These are phyloP conservation scores for Coptodon bakossiorum DNA, from an alignment of 2,113 vertebrate genomes.

Conservation along the genomic window DNA sequence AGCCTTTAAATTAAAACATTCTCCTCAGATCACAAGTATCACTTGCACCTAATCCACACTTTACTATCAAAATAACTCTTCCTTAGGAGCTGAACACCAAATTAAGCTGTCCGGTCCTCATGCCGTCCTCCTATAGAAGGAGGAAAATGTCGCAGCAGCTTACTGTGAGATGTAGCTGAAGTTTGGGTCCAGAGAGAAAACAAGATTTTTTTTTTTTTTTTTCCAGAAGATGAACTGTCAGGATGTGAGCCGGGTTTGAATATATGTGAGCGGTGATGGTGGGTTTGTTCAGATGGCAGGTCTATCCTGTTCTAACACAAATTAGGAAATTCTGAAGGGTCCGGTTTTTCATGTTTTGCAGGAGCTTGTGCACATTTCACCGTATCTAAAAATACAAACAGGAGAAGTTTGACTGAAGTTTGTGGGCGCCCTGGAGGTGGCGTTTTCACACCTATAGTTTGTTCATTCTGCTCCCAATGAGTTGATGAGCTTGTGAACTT, in stretches of 20 bases:
- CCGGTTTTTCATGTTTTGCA: background rate
- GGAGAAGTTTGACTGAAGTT: background rate
- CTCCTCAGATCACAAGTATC: conserved; percentile 60
- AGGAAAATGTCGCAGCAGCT: background rate
- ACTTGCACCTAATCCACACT: conserved; percentile 38
- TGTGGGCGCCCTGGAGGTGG: background rate
- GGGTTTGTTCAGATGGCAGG: background rate
- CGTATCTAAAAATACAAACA: background rate
- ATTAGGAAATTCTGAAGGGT: background rate
- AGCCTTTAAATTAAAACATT: conserved; percentile 66
- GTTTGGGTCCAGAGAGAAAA: background rate
- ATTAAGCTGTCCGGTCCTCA: conserved; percentile 11
- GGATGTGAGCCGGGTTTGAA: background rate
- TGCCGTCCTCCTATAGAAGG: background rate
- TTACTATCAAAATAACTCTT: conserved; percentile 21
- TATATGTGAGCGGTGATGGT: background rate
- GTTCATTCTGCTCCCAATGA: background rate
- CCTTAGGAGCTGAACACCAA: background rate
- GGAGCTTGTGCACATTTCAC: background rate
- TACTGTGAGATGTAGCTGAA: background rate
- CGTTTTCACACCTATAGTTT: background rate
- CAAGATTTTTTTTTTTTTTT: background rate
- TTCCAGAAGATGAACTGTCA: background rate
- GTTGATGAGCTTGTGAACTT: background rate
- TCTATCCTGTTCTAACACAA: background rate